Evolutionary conservation across 2,113 vertebrate genomes (phyloP).

Genomic region (Mus pahari): DNA sequence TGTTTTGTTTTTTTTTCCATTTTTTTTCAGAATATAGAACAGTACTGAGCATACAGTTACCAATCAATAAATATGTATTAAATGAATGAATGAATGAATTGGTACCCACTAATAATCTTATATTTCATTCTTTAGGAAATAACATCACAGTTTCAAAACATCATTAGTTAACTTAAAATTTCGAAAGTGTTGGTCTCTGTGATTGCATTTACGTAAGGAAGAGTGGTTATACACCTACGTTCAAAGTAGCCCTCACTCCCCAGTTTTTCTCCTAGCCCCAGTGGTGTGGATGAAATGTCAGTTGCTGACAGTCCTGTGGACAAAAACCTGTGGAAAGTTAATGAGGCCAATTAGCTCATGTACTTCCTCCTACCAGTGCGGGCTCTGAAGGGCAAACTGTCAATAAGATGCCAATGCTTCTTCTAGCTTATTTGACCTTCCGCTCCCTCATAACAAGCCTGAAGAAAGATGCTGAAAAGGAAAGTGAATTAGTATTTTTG

Average conservation of each 20-base stretch:
- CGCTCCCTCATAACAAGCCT: neutral
- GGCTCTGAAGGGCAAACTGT: neutral
- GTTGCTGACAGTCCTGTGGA: slow-evolving; percentile 17
- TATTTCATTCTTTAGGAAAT: neutral
- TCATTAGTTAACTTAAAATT: neutral
- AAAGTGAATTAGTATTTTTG: neutral
- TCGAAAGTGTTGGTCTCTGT: neutral
- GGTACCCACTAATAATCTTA: neutral
- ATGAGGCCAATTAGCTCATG: neutral
- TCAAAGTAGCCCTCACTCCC: neutral
- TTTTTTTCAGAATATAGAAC: neutral
- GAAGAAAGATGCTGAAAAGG: neutral
- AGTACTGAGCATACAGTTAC: neutral
- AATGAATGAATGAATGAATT: neutral
- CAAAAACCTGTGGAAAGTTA: neutral
- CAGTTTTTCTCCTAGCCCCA: neutral
- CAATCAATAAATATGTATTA: neutral
- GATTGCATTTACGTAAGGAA: neutral
- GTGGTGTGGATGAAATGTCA: neutral
- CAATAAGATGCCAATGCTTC: neutral
- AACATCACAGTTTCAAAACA: neutral
- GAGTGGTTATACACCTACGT: neutral
- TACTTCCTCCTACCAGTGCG: neutral
- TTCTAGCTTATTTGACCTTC: neutral
- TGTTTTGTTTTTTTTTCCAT: neutral